A percentile compares a stretch with the other conserved stretches of the same genome.
These are phyloP conservation scores for Colostygia pectinataria DNA, from an alignment of 2,888 invertebrate genomes.

Conservation along the genomic window DNA sequence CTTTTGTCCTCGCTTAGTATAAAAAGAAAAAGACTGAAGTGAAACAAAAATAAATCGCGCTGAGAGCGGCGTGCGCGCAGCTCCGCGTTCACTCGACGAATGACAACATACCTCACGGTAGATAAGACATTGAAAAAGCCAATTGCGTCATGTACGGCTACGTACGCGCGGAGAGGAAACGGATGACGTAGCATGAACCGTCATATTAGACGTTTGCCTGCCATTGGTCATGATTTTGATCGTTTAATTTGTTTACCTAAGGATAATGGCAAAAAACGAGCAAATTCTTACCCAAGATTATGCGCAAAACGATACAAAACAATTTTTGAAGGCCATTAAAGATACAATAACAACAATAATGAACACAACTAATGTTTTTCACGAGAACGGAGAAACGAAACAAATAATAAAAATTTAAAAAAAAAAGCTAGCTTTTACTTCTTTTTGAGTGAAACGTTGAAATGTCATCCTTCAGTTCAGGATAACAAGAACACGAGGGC, in stretches of 20 bases:
- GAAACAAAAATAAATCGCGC: conserved; percentile 66
- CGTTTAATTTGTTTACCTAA: conserved; percentile 54
- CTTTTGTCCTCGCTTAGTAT: conserved; percentile 73
- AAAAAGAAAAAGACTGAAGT: conserved; percentile 72
- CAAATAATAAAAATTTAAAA: conserved; percentile 15
- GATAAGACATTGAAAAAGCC: conserved; percentile 83
- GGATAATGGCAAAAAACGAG: conserved; percentile 47
- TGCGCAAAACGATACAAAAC: conserved; percentile 28
- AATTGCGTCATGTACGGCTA: conserved; percentile 81
- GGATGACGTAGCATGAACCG: conserved; percentile 73
- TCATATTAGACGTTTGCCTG: conserved; percentile 69
- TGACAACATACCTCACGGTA: conserved; percentile 79
- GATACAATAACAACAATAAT: conserved; percentile 12
- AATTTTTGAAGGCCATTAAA: conserved; percentile 17
- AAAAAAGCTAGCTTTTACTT: conserved; percentile 22
- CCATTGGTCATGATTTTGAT: conserved; percentile 59
- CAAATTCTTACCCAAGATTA: conserved; percentile 16
- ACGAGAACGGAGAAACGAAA: conserved; percentile 7
- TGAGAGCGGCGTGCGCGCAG: conserved; percentile 70
- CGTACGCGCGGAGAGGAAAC: conserved; percentile 78
- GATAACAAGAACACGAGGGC: conserved; percentile 48
- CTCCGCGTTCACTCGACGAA: conserved; percentile 72
- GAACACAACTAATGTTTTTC: conserved; percentile 6
- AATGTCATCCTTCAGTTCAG: conserved; percentile 38
- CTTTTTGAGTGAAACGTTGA: conserved; percentile 29